Percentiles rank a stretch among this genome's conserved stretches.
Conservation (phyloP, 2,888 invertebrate species). For the Azorinus chamasolen region DNA sequence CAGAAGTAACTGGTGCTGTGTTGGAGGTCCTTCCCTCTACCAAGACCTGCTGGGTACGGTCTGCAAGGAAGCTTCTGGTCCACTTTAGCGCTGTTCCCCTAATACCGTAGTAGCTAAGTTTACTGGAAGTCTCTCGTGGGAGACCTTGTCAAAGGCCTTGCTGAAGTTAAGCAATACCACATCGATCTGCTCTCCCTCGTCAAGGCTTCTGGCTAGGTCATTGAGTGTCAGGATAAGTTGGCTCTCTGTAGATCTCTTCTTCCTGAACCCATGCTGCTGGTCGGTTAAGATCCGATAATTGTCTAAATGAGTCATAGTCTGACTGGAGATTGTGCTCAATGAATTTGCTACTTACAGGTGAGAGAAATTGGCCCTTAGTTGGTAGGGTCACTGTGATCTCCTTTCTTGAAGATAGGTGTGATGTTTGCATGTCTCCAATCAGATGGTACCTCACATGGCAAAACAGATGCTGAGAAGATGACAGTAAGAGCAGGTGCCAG, state of each 20-base stretch:
- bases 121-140: conserved; percentile 41
- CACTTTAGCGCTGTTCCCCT: conserved; percentile 17
- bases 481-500: conserved; percentile 40
- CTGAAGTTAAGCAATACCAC: conserved; percentile 55
- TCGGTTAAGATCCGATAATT: conserved; percentile 44
- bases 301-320: conserved; percentile 41
- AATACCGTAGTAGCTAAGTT: conserved; percentile 16
- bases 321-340: conserved; percentile 60
- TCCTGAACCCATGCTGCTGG: conserved; percentile 59
- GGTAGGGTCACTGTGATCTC: conserved; percentile 25
- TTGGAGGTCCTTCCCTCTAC: conserved; percentile 29
- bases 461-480: conserved; percentile 34
- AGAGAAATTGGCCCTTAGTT: conserved; percentile 65
- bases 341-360: conserved; percentile 56
- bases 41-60: conserved; percentile 37
- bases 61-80: conserved; percentile 42
- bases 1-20: conserved; percentile 42
- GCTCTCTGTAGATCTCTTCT: conserved; percentile 45
- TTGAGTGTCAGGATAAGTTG: conserved; percentile 59
- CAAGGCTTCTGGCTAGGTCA: conserved; percentile 34
- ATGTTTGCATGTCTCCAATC: conserved; percentile 56
- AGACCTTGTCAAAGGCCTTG: conserved; percentile 51
- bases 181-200: conserved; percentile 48
- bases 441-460: conserved; percentile 34
- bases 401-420: conserved; percentile 56